phyloP scores from a whole-genome alignment of 2,888 invertebrate genomes.

The Noctuana brunneofusca region DNA sequence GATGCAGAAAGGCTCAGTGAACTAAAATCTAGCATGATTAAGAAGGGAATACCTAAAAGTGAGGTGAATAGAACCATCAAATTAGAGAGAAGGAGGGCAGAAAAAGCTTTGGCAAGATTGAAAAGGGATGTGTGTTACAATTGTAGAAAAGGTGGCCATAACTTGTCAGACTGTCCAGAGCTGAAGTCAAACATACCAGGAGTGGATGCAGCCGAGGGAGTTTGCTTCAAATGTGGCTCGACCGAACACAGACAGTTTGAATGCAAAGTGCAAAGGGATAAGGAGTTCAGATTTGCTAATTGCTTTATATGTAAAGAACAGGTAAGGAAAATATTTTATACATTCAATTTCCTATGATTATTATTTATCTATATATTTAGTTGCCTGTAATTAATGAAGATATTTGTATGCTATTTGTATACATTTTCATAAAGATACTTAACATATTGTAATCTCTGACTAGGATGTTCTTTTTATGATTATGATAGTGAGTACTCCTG shows the following conservation, averaged over 20 bases:
- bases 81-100: constrained; percentile 87
- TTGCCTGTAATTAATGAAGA: no score
- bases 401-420: no score
- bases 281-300: constrained; percentile 90
- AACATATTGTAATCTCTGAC: no score
- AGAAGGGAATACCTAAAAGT: constrained; percentile 86
- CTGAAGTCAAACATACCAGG: constrained; percentile 79
- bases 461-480: no score
- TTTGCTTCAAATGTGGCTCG: constrained; percentile 95
- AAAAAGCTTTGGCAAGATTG: constrained; percentile 86
- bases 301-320: constrained; percentile 95
- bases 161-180: constrained; percentile 91
- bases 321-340: constrained; percentile 54
- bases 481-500: no score
- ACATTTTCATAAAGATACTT: no score
- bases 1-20: constrained; percentile 86
- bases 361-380: background rate
- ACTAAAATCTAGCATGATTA: constrained; percentile 85
- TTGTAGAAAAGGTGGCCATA: constrained; percentile 90
- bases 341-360: background rate
- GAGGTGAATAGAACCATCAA: constrained; percentile 87
- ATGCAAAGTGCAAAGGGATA: constrained; percentile 86
- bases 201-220: constrained; percentile 82
- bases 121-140: constrained; percentile 90
- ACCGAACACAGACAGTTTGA: constrained; percentile 91